Evolutionary conservation across 2,888 invertebrate species (phyloP).

Genomic region (Germaria angustata): DNA sequence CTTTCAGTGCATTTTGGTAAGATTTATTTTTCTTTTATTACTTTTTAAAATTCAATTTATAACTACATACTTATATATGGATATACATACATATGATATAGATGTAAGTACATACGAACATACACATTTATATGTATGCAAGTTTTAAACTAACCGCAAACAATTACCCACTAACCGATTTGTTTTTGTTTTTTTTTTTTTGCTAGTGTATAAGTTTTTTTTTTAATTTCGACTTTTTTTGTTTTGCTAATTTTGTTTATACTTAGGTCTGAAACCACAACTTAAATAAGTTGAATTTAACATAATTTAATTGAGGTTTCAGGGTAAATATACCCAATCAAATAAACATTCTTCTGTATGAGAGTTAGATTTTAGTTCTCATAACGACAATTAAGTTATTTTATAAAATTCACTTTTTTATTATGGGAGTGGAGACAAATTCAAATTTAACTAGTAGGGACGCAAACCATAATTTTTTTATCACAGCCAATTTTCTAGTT

Average conservation of each 20-base stretch:
- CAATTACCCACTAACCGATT: conserved; percentile 11
- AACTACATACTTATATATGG: too few species aligned
- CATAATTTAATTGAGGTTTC: not conserved
- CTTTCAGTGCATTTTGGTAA: conserved; percentile 78
- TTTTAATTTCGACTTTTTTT: not conserved
- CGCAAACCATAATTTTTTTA: too few species aligned
- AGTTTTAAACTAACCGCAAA: not conserved
- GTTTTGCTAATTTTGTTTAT: not conserved
- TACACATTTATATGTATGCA: not conserved
- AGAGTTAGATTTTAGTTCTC: too few species aligned
- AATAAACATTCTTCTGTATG: too few species aligned
- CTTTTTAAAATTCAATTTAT: not conserved
- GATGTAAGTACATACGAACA: too few species aligned
- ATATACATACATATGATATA: too few species aligned
- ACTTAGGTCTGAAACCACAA: not conserved
- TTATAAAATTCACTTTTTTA: too few species aligned
- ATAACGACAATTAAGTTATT: too few species aligned
- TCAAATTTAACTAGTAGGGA: too few species aligned
- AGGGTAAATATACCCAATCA: not conserved
- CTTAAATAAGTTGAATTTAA: not conserved
- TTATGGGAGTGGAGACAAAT: too few species aligned
- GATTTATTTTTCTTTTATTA: conserved; percentile 58
- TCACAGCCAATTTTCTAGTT: too few species aligned
- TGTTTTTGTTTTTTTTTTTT: not conserved
- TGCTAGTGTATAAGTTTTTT: not conserved